Conservation (phyloP, 1,140 invertebrate species). For the Grapholita molesta region DNA sequence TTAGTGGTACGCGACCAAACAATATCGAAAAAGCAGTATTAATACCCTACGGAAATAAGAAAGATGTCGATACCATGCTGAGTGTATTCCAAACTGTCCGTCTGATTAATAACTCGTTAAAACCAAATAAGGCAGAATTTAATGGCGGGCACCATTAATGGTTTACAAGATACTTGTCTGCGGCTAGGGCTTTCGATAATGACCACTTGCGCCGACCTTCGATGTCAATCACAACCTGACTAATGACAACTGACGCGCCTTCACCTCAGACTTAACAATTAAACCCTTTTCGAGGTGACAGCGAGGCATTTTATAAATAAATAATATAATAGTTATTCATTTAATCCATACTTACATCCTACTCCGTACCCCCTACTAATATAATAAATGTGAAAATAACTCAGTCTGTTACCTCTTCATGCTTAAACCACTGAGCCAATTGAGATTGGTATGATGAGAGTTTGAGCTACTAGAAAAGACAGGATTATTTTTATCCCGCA, state of each 20-base stretch:
- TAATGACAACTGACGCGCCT: conserved; percentile 41
- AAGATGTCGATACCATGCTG: conserved; percentile 21
- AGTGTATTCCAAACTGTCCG: conserved; percentile 21
- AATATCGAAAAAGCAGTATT: neutral
- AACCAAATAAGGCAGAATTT: conserved; percentile 44
- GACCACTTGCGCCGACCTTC: conserved; percentile 41
- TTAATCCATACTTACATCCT: neutral
- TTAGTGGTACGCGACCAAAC: neutral
- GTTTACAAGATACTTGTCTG: conserved; percentile 41
- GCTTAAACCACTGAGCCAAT: too few relatives aligned
- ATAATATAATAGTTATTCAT: neutral
- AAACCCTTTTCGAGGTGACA: neutral
- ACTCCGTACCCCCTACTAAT: too few relatives aligned
- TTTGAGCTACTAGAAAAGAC: too few relatives aligned
- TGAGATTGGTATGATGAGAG: too few relatives aligned
- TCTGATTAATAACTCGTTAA: conserved; percentile 37
- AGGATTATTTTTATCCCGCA: too few relatives aligned
- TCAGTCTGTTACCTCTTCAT: too few relatives aligned
- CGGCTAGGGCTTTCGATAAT: conserved; percentile 46
- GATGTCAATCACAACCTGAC: conserved; percentile 45
- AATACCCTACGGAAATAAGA: neutral
- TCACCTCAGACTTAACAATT: conserved; percentile 14
- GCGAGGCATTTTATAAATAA: neutral
- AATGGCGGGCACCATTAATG: conserved; percentile 50
- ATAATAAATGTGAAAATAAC: too few relatives aligned